phyloP scores from a whole-genome alignment of 2,888 invertebrate species.

The Bombylius major region DNA sequence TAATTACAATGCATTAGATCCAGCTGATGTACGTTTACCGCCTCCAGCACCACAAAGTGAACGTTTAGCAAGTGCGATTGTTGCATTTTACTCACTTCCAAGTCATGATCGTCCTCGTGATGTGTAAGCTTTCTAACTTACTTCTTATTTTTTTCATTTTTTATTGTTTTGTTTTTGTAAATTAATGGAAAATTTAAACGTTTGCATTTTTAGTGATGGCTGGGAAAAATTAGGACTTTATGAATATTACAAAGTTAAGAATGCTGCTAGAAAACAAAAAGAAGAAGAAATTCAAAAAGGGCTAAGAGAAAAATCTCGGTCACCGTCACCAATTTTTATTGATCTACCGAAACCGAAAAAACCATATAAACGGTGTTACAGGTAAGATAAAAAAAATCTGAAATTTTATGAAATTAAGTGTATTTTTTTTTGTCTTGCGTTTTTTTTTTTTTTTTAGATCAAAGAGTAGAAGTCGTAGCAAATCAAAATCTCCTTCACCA shows the following conservation, averaged over 20 bases:
- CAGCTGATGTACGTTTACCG: slow-evolving; percentile 79
- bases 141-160: background rate
- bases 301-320: slow-evolving; percentile 55
- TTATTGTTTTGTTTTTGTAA: background rate
- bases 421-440: background rate
- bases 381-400: slow-evolving; percentile 29
- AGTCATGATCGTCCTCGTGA: slow-evolving; percentile 91
- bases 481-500: slow-evolving; percentile 33
- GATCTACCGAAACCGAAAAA: slow-evolving; percentile 49
- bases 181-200: background rate
- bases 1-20: slow-evolving; percentile 80
- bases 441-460: slow-evolving; percentile 24
- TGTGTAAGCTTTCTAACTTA: slow-evolving; percentile 44
- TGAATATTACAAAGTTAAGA: slow-evolving; percentile 96
- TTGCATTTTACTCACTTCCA: slow-evolving; percentile 90
- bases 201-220: slow-evolving; percentile 60
- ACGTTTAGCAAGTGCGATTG: slow-evolving; percentile 80
- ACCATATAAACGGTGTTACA: slow-evolving; percentile 49
- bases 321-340: slow-evolving; percentile 64
- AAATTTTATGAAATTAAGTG: background rate
- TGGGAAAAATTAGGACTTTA: slow-evolving; percentile 97
- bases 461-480: slow-evolving; percentile 40
- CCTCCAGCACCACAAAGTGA: slow-evolving; percentile 93
- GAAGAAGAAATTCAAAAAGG: slow-evolving; percentile 70
- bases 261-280: slow-evolving; percentile 75